Evolutionary conservation across 1,140 invertebrate species (phyloP), one percentile per base, ranked within the genome.

Genomic region (Pogonognathellus flavescens): DNA sequence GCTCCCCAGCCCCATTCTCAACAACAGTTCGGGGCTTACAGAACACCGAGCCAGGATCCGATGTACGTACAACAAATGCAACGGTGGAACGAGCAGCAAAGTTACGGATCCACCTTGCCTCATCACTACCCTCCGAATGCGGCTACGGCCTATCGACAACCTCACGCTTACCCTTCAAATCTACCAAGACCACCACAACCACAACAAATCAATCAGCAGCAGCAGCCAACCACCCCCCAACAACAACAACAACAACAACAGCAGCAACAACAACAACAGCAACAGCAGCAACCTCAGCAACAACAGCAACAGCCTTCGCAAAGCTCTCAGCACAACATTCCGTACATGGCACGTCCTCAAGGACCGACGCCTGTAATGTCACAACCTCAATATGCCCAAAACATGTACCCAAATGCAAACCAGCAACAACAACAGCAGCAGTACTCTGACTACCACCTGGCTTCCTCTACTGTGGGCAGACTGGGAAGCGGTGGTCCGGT

Each of bases 301-400:
- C 80, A 83, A 25, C 86, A 76, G 66, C 80, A 81, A 18, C 82
- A 83, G 83, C 88, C 89, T 55, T 89, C 89, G 57, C 66, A 83
- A 50, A 86, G 88, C 62, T 86, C 87, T 13, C 89, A 89, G 84
- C 89, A 88, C 81, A 88, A 89, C 87, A 70, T 57, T 88, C 93
- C 93, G 87, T 91, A 91, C 60, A 92, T 93, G 91, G 92, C 84
- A 13, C 93, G 90, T 89, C 91, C 92, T 92, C 82, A 92, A 93
- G 82, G 90, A 90, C 91, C 90, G 82, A 85, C 81, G 89, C 88
- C 89, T 7, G 89, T 89, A 31, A 83, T 85, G 90, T 91, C 91
- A 84, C 90, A 91, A 60, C 91, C 91, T 53, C 89, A 90, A 80
- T 89, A 89, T 59, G 88, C 88, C 50, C 90, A 89, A 31, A 89